phyloP scores from a whole-genome alignment of 2,888 invertebrate species.

The Agonum fuliginosum region DNA sequence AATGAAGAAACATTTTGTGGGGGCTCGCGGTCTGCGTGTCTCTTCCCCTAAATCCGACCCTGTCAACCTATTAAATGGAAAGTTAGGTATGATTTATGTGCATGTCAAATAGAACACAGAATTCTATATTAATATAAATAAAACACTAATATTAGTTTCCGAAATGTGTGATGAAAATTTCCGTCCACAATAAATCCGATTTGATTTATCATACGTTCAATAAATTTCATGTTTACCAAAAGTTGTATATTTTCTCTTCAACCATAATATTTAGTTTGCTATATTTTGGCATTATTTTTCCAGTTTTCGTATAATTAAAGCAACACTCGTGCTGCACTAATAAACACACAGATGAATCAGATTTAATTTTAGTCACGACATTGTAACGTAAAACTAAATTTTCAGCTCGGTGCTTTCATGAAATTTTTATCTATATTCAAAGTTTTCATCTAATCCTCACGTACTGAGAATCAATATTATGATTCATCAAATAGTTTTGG shows the following conservation, averaged over 20 bases:
- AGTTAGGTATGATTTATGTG: too few species aligned
- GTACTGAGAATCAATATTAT: conserved; percentile 1
- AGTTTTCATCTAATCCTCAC: conserved; percentile 1
- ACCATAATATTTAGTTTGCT: neutral
- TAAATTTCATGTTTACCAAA: neutral
- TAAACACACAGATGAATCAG: conserved; percentile 3
- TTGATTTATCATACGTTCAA: neutral
- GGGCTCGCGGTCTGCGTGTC: too few species aligned
- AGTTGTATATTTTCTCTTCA: neutral
- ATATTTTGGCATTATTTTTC: conserved; percentile 10
- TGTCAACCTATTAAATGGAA: too few species aligned
- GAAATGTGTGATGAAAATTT: too few species aligned
- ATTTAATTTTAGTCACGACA: conserved; percentile 4
- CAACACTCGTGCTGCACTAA: neutral
- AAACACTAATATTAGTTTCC: too few species aligned
- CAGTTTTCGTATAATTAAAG: too few species aligned
- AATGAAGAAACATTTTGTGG: too few species aligned
- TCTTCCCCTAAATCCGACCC: too few species aligned
- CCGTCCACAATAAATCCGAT: too few species aligned
- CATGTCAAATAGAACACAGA: too few species aligned
- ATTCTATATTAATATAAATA: too few species aligned
- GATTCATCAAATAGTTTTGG: neutral
- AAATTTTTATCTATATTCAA: neutral
- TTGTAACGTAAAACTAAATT: neutral
- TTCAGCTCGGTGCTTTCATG: neutral